Base-by-base conservation (phyloP, 1,140 invertebrate species). In the Drosophila teissieri region DNA sequence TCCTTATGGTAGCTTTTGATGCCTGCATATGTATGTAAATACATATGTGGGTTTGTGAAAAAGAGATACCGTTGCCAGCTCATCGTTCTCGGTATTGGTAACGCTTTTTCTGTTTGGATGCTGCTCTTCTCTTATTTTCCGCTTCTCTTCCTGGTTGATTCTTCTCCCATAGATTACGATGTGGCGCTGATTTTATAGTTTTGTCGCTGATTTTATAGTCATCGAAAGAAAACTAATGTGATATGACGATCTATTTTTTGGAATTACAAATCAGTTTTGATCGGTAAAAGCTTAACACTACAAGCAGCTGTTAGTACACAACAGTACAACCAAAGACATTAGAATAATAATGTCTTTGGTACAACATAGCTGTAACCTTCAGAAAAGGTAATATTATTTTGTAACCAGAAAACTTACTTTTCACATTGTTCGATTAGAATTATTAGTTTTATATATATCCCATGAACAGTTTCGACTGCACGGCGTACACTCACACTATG, bases 21-120 rank as follows among this genome's bases (percentile, higher is more conserved):
- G 17, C 40, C 22, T 45, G 11, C 11, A 24, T 55, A 53, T 49
- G 17, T 64, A 17, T 65, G 31, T 44, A 14, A 6, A 17, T 42
- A 44, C 10, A 22, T 52, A 15, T 53, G 61, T 44, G 22, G 42
- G n/a, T 56, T 48, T 54, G 49, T 70, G 37, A 44, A 58, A 22
- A 54, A 24, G 44, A 67, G 34, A 55, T 70, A 70, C 63, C 63
- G 67, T 70, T 70, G 48, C 34, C 62, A 68, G 40, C 51, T 17
- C 60, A 27, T 61, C 53, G 75, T 51, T 62, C 27, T 65, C 15
- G 73, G 63, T 73, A 63, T 60, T 64, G 63, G 27, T 68, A 45
- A 54, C 40, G 56, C 56, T 82, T 53, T 76, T 67, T 67, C 76
- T 73, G 74, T 74, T 80, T 65, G 22, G 42, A 48, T 53, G 62